Conservation (phyloP, 2,888 invertebrate genomes). For the Lasioglossum calceatum region DNA sequence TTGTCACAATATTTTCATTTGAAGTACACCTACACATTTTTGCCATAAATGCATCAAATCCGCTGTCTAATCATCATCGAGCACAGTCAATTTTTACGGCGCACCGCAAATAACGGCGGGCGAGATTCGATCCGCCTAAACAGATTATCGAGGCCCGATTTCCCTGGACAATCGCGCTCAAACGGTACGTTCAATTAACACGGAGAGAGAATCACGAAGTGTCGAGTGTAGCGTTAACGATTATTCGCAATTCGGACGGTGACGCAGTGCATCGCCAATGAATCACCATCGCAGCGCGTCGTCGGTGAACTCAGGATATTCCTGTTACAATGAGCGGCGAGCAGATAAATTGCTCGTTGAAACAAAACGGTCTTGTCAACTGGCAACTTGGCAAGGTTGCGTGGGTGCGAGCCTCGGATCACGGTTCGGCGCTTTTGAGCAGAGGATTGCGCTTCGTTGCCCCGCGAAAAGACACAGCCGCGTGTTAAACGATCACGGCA, state of each 20-base stretch:
- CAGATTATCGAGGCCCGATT: neutral
- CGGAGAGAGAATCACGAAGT: neutral
- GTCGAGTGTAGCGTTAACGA: slow-evolving; percentile 7
- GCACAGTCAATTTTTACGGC: neutral
- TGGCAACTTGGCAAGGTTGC: slow-evolving; percentile 38
- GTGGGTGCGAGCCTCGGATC: slow-evolving; percentile 53
- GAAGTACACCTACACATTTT: too few relatives aligned
- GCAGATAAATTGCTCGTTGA: slow-evolving; percentile 64
- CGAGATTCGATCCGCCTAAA: neutral
- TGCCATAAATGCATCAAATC: too few relatives aligned
- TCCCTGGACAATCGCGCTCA: neutral
- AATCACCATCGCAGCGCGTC: slow-evolving; percentile 10
- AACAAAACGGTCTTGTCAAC: slow-evolving; percentile 53
- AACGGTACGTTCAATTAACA: neutral
- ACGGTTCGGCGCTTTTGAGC: slow-evolving; percentile 51
- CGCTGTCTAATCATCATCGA: neutral
- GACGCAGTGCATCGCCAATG: slow-evolving; percentile 40
- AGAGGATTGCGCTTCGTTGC: slow-evolving; percentile 26
- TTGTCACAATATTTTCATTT: too few relatives aligned
- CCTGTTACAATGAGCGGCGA: slow-evolving; percentile 49
- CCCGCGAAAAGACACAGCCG: slow-evolving; percentile 16
- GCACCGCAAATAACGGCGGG: neutral
- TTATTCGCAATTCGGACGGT: slow-evolving; percentile 32
- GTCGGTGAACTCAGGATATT: slow-evolving; percentile 50
- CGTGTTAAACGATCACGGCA: neutral